Evolutionary conservation across 2,797 vertebrate species (phyloP).

Genomic region (Lacerta agilis): DNA sequence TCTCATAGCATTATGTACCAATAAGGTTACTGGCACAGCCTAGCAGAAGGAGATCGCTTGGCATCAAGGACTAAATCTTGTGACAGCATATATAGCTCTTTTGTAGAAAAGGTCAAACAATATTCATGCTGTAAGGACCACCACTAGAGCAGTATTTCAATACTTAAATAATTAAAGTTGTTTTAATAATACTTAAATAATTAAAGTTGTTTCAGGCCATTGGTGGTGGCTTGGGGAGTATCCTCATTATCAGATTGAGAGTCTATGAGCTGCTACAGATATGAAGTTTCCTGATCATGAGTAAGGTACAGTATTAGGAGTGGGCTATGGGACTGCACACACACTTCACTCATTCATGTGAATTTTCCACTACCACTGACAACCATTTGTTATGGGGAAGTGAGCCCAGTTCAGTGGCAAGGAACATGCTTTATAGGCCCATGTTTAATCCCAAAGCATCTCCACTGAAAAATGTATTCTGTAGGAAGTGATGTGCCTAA

Average conservation of each 20-base stretch:
- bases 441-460: neutral
- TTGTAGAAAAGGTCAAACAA: neutral
- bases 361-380: neutral
- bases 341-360: neutral
- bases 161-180: neutral
- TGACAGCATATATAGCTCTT: no score
- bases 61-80: neutral
- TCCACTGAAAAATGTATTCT: neutral
- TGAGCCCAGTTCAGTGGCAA: no score
- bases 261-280: neutral
- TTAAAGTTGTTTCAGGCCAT: neutral
- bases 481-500: neutral
- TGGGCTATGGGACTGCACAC: neutral
- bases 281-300: neutral
- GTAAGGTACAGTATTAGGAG: neutral
- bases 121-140: neutral
- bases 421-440: neutral
- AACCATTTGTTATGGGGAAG: neutral
- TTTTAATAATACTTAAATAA: conserved; percentile 15
- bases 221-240: neutral
- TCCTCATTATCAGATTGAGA: neutral
- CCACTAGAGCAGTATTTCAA: neutral
- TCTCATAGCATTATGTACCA: neutral
- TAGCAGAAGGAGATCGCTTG: neutral
- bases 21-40: neutral